These are phyloP conservation scores for Labroides dimidiatus DNA, from an alignment of 2,797 vertebrate genomes.

Conservation along the genomic window DNA sequence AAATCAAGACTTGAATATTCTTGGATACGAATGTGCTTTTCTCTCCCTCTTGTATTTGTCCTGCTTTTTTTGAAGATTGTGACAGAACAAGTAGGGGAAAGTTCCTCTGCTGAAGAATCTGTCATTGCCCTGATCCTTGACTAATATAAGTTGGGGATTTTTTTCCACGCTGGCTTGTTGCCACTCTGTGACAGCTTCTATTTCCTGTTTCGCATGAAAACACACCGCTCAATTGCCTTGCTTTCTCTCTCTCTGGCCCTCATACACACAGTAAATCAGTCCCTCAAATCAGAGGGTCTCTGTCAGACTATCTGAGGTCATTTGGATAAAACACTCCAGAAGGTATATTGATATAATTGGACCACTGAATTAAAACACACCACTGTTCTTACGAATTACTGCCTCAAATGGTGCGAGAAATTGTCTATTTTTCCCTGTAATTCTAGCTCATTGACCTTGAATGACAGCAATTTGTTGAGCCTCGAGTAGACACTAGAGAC, in stretches of 20 bases:
- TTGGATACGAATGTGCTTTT: conserved; percentile 36
- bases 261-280: conserved; percentile 12
- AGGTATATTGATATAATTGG: conserved; percentile 64
- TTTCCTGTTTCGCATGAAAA: conserved; percentile 16
- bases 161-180: conserved; percentile 12
- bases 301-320: conserved; percentile 42
- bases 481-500: conserved; percentile 71
- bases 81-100: neutral
- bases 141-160: neutral
- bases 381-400: conserved; percentile 73
- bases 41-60: conserved; percentile 49
- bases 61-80: neutral
- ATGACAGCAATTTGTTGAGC: conserved; percentile 77
- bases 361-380: conserved; percentile 71
- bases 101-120: neutral
- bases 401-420: conserved; percentile 76
- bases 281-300: conserved; percentile 20
- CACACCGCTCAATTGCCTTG: conserved; percentile 1
- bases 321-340: conserved; percentile 64
- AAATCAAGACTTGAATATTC: conserved; percentile 17
- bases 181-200: conserved; percentile 6
- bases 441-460: conserved; percentile 81
- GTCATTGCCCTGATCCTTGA: conserved; percentile 13
- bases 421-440: conserved; percentile 71
- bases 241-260: conserved; percentile 6